These are phyloP conservation scores for Polyergus mexicanus DNA, from an alignment of 1,140 invertebrate genomes.

Conservation along the genomic window DNA sequence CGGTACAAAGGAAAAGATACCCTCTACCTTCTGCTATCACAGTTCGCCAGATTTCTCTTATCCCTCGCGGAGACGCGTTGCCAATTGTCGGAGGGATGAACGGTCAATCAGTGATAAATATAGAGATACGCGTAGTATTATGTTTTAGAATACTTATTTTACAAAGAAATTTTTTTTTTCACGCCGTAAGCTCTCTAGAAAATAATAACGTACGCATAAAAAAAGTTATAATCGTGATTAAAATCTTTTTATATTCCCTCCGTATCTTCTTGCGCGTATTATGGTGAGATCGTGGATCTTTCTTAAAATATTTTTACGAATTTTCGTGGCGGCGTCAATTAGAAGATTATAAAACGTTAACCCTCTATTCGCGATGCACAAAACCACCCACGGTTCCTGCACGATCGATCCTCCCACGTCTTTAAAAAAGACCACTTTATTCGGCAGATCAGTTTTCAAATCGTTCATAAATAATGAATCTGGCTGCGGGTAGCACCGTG, in stretches of 20 bases:
- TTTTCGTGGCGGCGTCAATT: not conserved
- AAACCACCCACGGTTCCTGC: slow-evolving; percentile 54
- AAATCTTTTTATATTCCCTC: not conserved
- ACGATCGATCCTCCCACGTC: slow-evolving; percentile 59
- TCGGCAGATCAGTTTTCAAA: slow-evolving; percentile 77
- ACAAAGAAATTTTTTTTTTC: not conserved
- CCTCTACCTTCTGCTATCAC: slow-evolving; percentile 62
- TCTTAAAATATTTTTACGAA: slow-evolving; percentile 28
- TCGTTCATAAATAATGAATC: slow-evolving; percentile 85
- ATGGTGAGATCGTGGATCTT: not conserved
- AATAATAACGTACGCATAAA: not conserved
- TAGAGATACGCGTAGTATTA: not conserved
- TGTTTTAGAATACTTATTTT: not conserved
- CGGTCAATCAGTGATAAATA: slow-evolving; percentile 67
- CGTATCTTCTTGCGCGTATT: not conserved
- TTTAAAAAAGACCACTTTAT: slow-evolving; percentile 75
- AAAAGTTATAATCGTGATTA: not conserved
- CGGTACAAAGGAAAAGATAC: slow-evolving; percentile 62
- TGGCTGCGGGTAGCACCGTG: slow-evolving; percentile 74
- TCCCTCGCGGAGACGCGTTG: not conserved
- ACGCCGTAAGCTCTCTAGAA: not conserved
- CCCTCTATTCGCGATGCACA: not conserved
- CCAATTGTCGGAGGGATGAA: slow-evolving; percentile 60
- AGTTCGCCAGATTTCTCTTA: slow-evolving; percentile 51
- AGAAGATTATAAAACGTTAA: slow-evolving; percentile 40